Conservation (phyloP, 2,113 vertebrate genomes). For the Burhinus bistriatus region DNA sequence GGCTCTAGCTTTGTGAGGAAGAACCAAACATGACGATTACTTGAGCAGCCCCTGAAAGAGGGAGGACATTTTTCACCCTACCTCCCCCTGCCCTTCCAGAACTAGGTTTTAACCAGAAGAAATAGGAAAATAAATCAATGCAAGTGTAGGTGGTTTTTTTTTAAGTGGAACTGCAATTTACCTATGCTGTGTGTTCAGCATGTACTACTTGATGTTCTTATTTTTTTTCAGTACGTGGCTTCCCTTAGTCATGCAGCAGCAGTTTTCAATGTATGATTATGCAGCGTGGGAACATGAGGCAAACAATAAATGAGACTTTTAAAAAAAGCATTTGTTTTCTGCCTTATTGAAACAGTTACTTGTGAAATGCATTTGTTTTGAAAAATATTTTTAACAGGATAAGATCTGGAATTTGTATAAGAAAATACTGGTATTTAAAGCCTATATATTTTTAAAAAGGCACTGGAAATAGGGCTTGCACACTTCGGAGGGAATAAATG, state of each 20-base stretch:
- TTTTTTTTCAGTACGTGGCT: not conserved
- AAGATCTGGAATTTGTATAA: not conserved
- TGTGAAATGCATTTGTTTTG: not conserved
- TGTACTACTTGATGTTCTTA: not conserved
- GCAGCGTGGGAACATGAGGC: conserved; percentile 29
- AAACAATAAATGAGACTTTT: conserved; percentile 59
- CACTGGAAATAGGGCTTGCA: not conserved
- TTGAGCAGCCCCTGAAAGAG: not conserved
- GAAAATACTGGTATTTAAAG: not conserved
- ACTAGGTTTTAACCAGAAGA: not conserved
- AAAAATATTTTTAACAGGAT: not conserved
- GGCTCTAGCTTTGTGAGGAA: not conserved
- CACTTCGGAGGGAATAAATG: not conserved
- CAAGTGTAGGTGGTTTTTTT: not conserved
- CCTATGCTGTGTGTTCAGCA: not conserved
- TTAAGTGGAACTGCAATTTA: not conserved
- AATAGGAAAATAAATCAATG: not conserved
- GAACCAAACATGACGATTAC: not conserved
- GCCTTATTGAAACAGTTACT: not conserved
- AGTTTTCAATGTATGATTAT: not conserved
- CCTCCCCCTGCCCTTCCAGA: not conserved
- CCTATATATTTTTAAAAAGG: not conserved
- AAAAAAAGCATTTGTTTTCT: conserved; percentile 16
- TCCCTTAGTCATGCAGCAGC: not conserved
- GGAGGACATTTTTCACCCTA: not conserved